Base-by-base conservation (phyloP, 2,888 invertebrate species). In the Machimus rusticus region DNA sequence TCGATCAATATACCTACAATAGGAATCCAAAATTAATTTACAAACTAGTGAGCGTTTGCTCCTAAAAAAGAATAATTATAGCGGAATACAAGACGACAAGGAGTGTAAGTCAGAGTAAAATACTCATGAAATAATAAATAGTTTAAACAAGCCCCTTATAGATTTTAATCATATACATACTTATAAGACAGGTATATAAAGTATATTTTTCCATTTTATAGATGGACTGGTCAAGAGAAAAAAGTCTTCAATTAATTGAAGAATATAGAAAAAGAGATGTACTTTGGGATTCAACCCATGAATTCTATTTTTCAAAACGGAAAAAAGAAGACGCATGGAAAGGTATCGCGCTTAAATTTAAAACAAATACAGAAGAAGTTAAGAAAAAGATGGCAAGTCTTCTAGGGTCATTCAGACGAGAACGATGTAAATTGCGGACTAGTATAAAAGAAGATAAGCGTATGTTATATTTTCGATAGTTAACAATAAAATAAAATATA, bases 371-470 rank as follows among this genome's bases (percentile, higher is more conserved):
- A 0, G 43, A 39, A 16, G 78, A 78, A n/a, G 12, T 37, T 5
- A 78, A 78, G 43, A 78, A 78, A 43, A 78, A 78, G 46, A 78
- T 78, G 78, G 78, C 37, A 5, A 78, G 78, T 8, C 23, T 78
- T 23, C 78, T 78, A 23, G 78, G 78, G 2, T 43, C 39, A 14
- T 78, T 78, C 23, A 78, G 78, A 37, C 43, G 78, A 3, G 78
- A 78, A 9, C 39, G 43, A 43, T 37, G 39, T 9, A 66, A 66
- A 66, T 23, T 66, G 1, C 23, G 66, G 28, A 66, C 19, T 4
- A 37, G 43, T 14, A 43, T 43, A 2, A 78, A 14, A 8, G 43
- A 37, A 77, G 37, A n/a, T 19, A 43, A 77, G n/a, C 34, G 78
- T 78, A 78, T 43, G 39, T 43, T 78, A 39, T 39, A 39, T 34